These are phyloP conservation scores for Drosophila sproati DNA, from an alignment of 1,140 invertebrate genomes.

Conservation along the genomic window DNA sequence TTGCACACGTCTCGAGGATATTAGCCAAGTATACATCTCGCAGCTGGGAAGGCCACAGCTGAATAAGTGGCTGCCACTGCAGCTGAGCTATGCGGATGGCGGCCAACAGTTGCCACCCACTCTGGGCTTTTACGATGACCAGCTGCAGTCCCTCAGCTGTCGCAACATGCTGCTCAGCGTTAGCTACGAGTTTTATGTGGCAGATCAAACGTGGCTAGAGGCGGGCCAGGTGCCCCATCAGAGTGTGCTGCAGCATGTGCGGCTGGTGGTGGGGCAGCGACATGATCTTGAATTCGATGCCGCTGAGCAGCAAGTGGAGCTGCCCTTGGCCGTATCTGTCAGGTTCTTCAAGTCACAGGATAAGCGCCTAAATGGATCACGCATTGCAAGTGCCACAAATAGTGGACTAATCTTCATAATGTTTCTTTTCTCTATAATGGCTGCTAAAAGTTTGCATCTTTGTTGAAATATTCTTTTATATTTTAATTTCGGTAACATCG, in stretches of 20 bases:
- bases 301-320: conserved; percentile 53
- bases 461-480: background rate
- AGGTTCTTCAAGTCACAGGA: conserved; percentile 62
- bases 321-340: conserved; percentile 65
- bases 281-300: conserved; percentile 73
- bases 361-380: conserved; percentile 4
- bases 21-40: conserved; percentile 55
- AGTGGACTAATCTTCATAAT: background rate
- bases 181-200: conserved; percentile 70
- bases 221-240: conserved; percentile 50
- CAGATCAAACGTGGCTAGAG: conserved; percentile 25
- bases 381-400: background rate
- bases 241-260: conserved; percentile 55
- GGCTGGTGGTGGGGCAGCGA: conserved; percentile 59
- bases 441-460: background rate
- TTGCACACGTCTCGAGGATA: conserved; percentile 30
- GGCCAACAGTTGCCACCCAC: conserved; percentile 26
- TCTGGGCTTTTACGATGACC: conserved; percentile 48
- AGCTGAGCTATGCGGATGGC: conserved; percentile 40
- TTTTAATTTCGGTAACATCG: too few species aligned
- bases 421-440: background rate
- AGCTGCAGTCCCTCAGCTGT: conserved; percentile 61
- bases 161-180: conserved; percentile 73
- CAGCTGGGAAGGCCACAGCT: conserved; percentile 64
- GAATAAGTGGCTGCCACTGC: conserved; percentile 64